phyloP scores from a whole-genome alignment of 1,140 invertebrate genomes.

The Brachionus asplanchnoidis region DNA sequence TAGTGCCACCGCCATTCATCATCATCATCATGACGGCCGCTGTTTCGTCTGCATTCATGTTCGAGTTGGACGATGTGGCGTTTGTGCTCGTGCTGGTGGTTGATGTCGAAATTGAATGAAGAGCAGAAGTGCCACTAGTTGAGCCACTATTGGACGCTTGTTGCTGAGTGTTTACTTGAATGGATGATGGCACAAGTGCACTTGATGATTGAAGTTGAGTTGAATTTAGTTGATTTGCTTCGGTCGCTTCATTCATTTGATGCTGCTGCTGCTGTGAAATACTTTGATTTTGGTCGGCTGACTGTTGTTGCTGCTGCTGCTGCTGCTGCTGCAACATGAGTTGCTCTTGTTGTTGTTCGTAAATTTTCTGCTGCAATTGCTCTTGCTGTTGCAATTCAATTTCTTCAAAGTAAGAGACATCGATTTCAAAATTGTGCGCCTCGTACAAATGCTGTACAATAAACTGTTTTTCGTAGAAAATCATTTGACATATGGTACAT shows the following conservation, averaged over 20 bases:
- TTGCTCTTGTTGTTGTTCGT: constrained; percentile 40
- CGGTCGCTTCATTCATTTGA: not conserved
- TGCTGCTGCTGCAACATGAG: constrained; percentile 7
- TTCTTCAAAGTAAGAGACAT: constrained; percentile 35
- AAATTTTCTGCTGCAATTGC: constrained; percentile 40
- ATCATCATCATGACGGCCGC: constrained; percentile 41
- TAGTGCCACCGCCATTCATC: constrained; percentile 5
- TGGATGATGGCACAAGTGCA: not conserved
- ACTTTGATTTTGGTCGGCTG: not conserved
- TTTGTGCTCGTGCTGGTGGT: not conserved
- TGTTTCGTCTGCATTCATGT: constrained; percentile 31
- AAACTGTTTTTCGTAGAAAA: constrained; percentile 38
- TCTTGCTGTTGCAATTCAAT: constrained; percentile 40
- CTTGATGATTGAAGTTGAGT: not conserved
- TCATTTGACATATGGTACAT: constrained; percentile 40
- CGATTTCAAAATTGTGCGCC: constrained; percentile 35
- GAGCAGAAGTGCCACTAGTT: too few species aligned
- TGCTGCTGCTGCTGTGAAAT: not conserved
- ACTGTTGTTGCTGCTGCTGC: not conserved
- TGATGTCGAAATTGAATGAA: not conserved
- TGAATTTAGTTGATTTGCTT: not conserved
- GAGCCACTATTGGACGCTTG: not conserved
- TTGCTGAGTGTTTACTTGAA: not conserved
- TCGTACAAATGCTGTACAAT: constrained; percentile 39
- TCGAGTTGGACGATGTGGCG: not conserved